Percentiles rank a stretch among this genome's conserved stretches.
Conservation (phyloP, 2,797 vertebrate species). For the Limosa lapponica region DNA sequence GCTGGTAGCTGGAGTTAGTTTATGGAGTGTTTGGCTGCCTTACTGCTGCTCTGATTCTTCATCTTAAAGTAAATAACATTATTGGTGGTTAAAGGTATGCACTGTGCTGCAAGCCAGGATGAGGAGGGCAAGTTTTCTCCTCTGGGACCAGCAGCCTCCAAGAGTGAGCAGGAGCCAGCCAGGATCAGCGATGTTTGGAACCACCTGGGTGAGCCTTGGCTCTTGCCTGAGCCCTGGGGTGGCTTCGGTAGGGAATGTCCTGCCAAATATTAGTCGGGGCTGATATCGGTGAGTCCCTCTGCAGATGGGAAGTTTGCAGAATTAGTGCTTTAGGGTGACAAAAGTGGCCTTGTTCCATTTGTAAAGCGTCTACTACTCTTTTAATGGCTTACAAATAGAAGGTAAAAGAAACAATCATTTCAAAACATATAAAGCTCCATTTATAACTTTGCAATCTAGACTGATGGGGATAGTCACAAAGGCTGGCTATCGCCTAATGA, state of each 20-base stretch:
- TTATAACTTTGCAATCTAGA: neutral
- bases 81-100: neutral
- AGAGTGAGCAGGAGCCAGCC: neutral
- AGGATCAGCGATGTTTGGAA: accelerated
- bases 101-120: neutral
- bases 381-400: neutral
- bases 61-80: neutral
- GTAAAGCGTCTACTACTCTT: neutral
- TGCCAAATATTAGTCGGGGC: neutral
- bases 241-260: neutral
- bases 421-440: neutral
- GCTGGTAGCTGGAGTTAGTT: neutral
- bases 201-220: accelerated
- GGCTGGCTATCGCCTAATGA: neutral
- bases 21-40: accelerated
- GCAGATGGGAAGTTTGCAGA: neutral
- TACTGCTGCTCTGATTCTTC: neutral
- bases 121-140: neutral
- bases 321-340: neutral
- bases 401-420: neutral
- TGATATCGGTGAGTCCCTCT: accelerated
- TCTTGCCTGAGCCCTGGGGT: neutral
- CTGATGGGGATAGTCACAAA: neutral
- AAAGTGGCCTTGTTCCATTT: neutral
- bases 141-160: neutral